These are phyloP conservation scores for Liasis olivaceus DNA, from an alignment of 2,797 vertebrate genomes.

Conservation along the genomic window DNA sequence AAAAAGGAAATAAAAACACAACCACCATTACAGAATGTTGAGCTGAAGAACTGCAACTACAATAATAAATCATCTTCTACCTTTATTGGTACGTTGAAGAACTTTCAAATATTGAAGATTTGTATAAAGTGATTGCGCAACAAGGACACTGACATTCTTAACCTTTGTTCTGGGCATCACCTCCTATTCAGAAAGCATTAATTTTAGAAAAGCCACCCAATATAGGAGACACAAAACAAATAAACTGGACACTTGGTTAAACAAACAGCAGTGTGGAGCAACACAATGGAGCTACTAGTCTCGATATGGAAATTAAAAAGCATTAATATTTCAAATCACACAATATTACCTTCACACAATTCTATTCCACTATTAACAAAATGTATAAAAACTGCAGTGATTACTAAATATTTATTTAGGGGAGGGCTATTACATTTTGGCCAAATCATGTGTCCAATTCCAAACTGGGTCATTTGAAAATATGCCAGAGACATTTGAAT, in stretches of 20 bases:
- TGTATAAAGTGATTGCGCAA: neutral
- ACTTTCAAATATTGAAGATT: neutral
- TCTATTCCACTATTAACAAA: neutral
- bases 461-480: neutral
- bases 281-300: neutral
- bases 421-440: neutral
- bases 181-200: neutral
- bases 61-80: neutral
- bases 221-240: neutral
- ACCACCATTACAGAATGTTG: too few species aligned
- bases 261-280: neutral
- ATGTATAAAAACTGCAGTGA: neutral
- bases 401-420: fast-evolving
- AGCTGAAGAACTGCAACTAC: neutral
- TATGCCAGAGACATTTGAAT: neutral
- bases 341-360: conserved; percentile 13
- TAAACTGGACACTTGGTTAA: neutral
- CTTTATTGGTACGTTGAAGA: neutral
- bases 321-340: neutral
- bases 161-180: neutral
- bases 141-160: neutral
- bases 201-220: neutral
- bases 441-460: neutral
- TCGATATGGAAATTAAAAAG: conserved; percentile 1
- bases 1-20: neutral